Percentiles rank a stretch among this genome's conserved stretches.
phyloP scores from a whole-genome alignment of 2,888 invertebrate species.

The Thymelicus acteon region DNA sequence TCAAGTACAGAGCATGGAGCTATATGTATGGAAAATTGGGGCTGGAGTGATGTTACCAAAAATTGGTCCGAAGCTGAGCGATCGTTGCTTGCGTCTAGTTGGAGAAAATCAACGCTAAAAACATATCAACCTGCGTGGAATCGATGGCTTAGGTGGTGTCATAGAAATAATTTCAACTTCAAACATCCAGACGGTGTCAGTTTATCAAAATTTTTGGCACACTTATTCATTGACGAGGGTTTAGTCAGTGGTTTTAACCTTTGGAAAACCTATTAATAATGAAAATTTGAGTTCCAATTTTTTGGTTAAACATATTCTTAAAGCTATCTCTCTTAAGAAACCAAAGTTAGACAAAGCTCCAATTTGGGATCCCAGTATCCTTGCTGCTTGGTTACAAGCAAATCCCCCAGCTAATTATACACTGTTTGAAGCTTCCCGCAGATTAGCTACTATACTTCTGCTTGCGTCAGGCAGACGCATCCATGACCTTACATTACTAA shows the following conservation, averaged over 20 bases:
- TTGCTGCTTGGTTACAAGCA: conserved; percentile 24
- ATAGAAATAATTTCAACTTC: neutral
- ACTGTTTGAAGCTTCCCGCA: conserved; percentile 34
- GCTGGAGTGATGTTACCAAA: conserved; percentile 32
- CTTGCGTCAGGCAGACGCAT: conserved; percentile 38
- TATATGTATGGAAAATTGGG: conserved; percentile 41
- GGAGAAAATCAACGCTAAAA: conserved; percentile 15
- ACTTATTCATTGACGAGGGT: conserved; percentile 31
- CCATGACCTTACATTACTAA: conserved; percentile 38
- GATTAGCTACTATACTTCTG: conserved; percentile 31
- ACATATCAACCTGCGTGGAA: conserved; percentile 13
- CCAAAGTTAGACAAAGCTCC: conserved; percentile 16
- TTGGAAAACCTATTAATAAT: conserved; percentile 5
- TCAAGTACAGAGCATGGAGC: conserved; percentile 32
- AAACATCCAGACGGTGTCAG: conserved; percentile 10
- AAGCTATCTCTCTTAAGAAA: conserved; percentile 35
- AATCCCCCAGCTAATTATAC: conserved; percentile 3
- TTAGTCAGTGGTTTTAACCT: conserved; percentile 37
- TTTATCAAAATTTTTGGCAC: conserved; percentile 19
- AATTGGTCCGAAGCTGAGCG: conserved; percentile 23
- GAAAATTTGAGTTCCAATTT: conserved; percentile 21
- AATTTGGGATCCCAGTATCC: conserved; percentile 33
- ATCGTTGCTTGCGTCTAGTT: conserved; percentile 4
- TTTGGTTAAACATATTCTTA: conserved; percentile 38
- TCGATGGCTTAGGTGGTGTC: conserved; percentile 18